Base-by-base conservation (phyloP, 2,113 vertebrate species). In the Gasterosteus nipponicus region DNA sequence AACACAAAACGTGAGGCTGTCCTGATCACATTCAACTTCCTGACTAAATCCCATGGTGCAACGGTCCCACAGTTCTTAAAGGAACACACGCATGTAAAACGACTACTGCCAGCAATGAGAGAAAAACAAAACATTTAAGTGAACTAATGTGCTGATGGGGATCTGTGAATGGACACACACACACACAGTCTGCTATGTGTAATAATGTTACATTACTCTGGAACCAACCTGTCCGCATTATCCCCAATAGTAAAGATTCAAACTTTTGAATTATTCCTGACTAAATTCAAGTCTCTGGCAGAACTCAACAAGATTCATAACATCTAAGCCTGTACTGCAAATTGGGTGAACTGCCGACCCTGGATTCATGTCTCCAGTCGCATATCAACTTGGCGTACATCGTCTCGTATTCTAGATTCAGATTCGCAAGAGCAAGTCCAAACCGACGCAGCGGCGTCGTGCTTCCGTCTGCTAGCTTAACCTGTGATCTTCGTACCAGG, bases 401-500 rank as follows among this genome's bases (percentile, higher is more conserved):
- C 6, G 18, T 49, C 31, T 64, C 33, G 18, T 16, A 16, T 18
- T 77, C 5, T n/a, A n/a, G 12, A 14, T 70, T 49, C 16, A 18
- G 26, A 71, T 39, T 29, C 0, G 14, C n/a, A 3, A 61, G 35
- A 31, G 19, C 22, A 58, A 7, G 18, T 29, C 35, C 22, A 29
- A 35, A 33, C 6, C 7, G 7, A 11, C 18, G 22, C 22, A 12
- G 26, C 26, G 22, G 53, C 53, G 44, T 16, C n/a, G n/a, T 31
- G 16, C 57, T 19, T 7, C 4, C 1, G 18, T 11, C 54, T 64
- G 10, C 29, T 46, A 15, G 1, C 3, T 61, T 33, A 10, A 53
- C n/a, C 12, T 29, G 11, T 47, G 15, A 38, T 66, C 78, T 82
- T 47, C 56, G 15, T 51, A 51, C 22, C 72, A 92, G 91, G 83